Evolutionary conservation across 2,113 vertebrate genomes (phyloP), one percentile per base, ranked within the genome.

Genomic region (Oxyruncus cristatus): DNA sequence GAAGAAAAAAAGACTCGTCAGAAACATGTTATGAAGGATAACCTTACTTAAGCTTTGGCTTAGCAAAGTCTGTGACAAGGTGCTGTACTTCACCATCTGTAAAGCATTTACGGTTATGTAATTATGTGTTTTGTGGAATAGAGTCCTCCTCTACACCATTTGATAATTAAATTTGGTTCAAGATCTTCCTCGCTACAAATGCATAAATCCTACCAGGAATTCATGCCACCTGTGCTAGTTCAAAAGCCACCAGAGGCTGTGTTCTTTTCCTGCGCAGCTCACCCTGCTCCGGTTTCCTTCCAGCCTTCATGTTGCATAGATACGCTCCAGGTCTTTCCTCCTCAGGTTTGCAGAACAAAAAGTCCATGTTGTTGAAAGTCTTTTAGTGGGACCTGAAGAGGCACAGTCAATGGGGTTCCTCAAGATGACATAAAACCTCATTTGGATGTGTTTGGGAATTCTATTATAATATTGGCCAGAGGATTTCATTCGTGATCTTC

Each of bases 191-290:
- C 90, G 49, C 72, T 90, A 87, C 61, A 68, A 39, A 13, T 62
- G 20, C 9, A 56, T 55, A 78, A 97, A 96, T 89, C 66, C 88
- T 52, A 35, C 35, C 49, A 66, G 72, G 62, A 92, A 63, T 9
- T 78, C 32, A 67, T 93, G 83, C 73, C 66, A 91, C 89, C 79
- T 92, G 62, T 85, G 74, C 86, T 94, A 56, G 66, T 89, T 84
- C 83, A 88, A 82, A 93, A 74, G 41, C 71, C 32, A 56, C 41
- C 42, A 30, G 89, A 88, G 75, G 39, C 42, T 68, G 13, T 19
- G 49, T 32, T n/a, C 41, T 79, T 59, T 66, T 89, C 80, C 81
- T 92, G 50, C 3, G 3, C 37, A 78, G 30, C 33, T 87, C 56
- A 33, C 35, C 3, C 21, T 26, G 4, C 39, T n/a, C 41, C 30